phyloP scores from a whole-genome alignment of 2,113 vertebrate genomes.

The Athene cunicularia region DNA sequence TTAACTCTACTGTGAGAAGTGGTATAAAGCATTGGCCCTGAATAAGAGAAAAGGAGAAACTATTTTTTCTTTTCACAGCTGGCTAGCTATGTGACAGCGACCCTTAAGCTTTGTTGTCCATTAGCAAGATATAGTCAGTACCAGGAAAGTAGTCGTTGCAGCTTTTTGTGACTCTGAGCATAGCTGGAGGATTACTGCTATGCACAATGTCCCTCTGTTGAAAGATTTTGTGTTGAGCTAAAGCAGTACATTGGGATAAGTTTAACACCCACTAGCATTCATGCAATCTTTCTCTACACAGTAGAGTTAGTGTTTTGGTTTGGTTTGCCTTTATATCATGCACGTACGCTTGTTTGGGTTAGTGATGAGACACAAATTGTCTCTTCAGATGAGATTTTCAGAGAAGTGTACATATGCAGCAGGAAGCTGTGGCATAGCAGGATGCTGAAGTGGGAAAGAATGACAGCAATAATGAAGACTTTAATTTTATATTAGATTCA shows the following conservation, averaged over 20 bases:
- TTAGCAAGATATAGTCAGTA: neutral
- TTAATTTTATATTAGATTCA: slow-evolving; percentile 3
- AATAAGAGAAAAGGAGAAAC: neutral
- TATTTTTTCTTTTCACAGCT: neutral
- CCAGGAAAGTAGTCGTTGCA: neutral
- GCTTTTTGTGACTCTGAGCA: neutral
- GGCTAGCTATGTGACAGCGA: neutral
- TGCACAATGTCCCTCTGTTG: neutral
- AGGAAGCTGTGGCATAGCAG: neutral
- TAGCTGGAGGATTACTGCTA: neutral
- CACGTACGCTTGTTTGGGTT: accelerated
- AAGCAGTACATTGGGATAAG: too few species aligned
- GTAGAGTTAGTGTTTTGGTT: too few species aligned
- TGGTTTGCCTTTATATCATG: neutral
- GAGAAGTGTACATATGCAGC: neutral
- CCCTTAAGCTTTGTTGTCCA: neutral
- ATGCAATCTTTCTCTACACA: neutral
- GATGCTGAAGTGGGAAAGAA: neutral
- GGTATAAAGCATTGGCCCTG: neutral
- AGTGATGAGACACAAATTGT: neutral
- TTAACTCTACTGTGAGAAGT: neutral
- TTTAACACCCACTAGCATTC: neutral
- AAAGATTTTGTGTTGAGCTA: neutral
- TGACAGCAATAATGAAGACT: neutral
- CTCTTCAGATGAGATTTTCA: neutral